Conservation (phyloP, 1,140 invertebrate genomes). For the Drosophila gunungcola region DNA sequence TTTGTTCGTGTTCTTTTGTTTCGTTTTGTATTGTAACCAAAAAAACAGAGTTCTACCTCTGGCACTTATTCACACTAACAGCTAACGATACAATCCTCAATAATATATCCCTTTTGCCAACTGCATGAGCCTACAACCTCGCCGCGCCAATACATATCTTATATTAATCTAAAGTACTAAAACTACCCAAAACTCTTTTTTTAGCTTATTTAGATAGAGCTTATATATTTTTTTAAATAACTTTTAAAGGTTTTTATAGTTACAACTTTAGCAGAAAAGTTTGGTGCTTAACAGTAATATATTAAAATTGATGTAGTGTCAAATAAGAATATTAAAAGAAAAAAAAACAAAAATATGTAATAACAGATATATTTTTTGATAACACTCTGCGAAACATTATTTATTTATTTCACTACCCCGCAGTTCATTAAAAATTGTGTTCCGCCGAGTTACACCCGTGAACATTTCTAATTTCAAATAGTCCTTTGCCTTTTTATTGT, state of each 20-base stretch:
- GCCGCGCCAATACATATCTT: conserved; percentile 1
- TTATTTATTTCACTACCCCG: conserved; percentile 1
- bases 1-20: conserved; percentile 33
- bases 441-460: conserved; percentile 1
- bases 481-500: conserved; percentile 22
- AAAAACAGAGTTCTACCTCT: conserved; percentile 32
- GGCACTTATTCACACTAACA: conserved; percentile 26
- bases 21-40: conserved; percentile 24
- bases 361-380: too few relatives aligned
- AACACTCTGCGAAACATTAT: too few relatives aligned
- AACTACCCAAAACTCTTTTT: conserved; percentile 32
- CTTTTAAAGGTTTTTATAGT: too few relatives aligned
- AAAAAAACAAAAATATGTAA: neutral
- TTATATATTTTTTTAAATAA: too few relatives aligned
- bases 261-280: too few relatives aligned
- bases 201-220: neutral
- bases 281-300: too few relatives aligned
- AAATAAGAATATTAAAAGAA: neutral
- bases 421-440: conserved; percentile 60
- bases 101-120: conserved; percentile 9
- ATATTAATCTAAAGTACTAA: conserved; percentile 11
- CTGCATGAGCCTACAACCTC: conserved; percentile 44
- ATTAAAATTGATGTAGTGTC: too few relatives aligned
- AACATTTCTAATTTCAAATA: conserved; percentile 33
- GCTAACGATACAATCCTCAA: neutral